Evolutionary conservation across 2,113 vertebrate species (phyloP).

Genomic region (Rynchops niger): DNA sequence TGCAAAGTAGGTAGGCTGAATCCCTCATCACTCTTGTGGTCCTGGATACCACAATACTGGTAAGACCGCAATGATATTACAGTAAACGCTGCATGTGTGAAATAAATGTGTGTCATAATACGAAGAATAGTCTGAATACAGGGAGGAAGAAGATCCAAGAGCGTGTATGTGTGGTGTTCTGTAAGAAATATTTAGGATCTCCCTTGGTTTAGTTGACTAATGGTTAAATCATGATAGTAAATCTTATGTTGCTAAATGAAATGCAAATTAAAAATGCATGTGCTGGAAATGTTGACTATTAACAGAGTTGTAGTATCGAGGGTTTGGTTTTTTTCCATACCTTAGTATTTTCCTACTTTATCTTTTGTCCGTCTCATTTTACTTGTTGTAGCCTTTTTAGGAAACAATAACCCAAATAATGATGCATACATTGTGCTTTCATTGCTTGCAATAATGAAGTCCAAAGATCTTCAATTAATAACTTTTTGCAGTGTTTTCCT

Average conservation of each 20-base stretch:
- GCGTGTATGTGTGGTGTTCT: neutral
- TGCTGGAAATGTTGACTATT: slow-evolving; percentile 22
- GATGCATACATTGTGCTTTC: neutral
- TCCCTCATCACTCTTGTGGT: neutral
- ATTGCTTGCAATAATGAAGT: neutral
- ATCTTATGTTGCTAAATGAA: slow-evolving; percentile 29
- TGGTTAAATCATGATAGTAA: slow-evolving; percentile 1
- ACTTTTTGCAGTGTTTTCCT: slow-evolving; percentile 33
- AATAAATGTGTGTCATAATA: neutral
- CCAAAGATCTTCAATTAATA: slow-evolving; percentile 46
- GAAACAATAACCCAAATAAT: slow-evolving; percentile 11
- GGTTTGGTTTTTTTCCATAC: neutral
- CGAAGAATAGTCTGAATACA: neutral
- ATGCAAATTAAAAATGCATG: slow-evolving; percentile 30
- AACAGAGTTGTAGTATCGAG: neutral
- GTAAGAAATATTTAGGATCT: neutral
- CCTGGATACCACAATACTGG: neutral
- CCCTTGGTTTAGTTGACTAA: neutral
- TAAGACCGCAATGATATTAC: neutral
- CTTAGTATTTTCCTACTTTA: slow-evolving; percentile 28
- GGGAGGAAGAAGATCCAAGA: neutral
- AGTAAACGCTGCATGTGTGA: neutral
- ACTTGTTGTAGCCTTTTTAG: slow-evolving; percentile 38
- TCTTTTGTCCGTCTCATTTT: neutral
- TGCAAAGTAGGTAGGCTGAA: neutral